A percentile compares a stretch with the other conserved stretches of the same genome.
Conservation (phyloP, 2,797 vertebrate species). For the Tokudaia tokunoshimensis region DNA sequence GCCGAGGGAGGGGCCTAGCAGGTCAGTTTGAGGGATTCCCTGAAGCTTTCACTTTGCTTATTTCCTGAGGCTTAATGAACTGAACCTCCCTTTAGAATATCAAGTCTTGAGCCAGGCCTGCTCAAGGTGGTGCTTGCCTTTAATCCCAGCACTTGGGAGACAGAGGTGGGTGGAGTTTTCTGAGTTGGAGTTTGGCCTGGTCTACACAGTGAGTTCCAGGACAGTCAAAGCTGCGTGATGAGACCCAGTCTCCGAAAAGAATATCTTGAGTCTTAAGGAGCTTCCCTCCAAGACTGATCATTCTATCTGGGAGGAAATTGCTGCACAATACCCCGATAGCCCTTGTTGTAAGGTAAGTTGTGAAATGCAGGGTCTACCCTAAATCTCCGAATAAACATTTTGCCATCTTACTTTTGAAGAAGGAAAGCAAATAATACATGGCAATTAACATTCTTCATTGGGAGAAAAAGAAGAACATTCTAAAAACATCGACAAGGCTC, state of each 20-base stretch:
- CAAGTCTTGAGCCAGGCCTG: background rate
- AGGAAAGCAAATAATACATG: background rate
- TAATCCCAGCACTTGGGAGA: background rate
- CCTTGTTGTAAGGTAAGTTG: background rate
- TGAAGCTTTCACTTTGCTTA: background rate
- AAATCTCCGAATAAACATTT: conserved; percentile 20
- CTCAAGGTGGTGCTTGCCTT: background rate
- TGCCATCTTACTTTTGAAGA: conserved; percentile 15
- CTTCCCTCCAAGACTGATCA: background rate
- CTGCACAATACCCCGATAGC: background rate
- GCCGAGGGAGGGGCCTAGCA: background rate
- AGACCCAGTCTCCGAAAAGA: background rate
- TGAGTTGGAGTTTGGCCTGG: background rate
- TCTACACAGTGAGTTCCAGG: background rate
- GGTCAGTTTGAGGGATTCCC: background rate
- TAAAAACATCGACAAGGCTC: background rate
- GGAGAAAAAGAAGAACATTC: background rate
- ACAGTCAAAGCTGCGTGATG: background rate
- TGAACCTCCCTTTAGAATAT: background rate
- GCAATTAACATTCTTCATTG: background rate
- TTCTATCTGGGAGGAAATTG: background rate
- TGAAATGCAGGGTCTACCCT: conserved; percentile 9
- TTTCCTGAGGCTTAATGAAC: background rate
- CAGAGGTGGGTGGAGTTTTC: background rate
- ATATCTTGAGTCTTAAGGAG: background rate